Base-by-base conservation (phyloP, 2,888 invertebrate genomes). In the Autographa pulchrina region DNA sequence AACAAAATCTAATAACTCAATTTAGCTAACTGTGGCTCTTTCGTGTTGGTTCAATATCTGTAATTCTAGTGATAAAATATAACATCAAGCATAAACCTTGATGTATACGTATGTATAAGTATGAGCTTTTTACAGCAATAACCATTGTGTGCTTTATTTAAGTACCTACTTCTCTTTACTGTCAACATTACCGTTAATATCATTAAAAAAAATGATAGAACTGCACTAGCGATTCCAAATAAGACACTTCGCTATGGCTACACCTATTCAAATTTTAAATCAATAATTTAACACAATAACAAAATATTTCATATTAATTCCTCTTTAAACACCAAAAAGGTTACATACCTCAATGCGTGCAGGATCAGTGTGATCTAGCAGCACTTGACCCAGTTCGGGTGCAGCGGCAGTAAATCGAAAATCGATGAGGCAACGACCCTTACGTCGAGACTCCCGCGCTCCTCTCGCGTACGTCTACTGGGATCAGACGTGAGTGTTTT, bases 301-400 rank as follows among this genome's bases (percentile, higher is more conserved):
- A 25, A 25, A 41, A 13, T 41, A 41, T 0, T 41, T 41, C 2
- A 13, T 41, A 1, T 41, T 41, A 35, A 35, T 11, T 9, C 3
- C 11, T 16, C 43, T 43, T 72, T 65, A 75, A 65, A 77, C 48
- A 11, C 38, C 48, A 35, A 61, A 65, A 62, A 16, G n/a, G 0
- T 11, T 59, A 35, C 14, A 20, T 32, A 65, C 25, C 58, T 56
- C 32, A 18, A 61, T 77, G 77, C 65, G 68, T 77, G 60, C 63
- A 81, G 81, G 78, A 73, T 76, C 77, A 82, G 76, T 73, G 81
- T 89, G 89, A 90, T 90, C 89, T 87, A 85, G 85, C 85, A 92
- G 93, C 92, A 92, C 95, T 95, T 95, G 95, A 95, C 95, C 95
- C 89, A 95, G 86, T 92, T 94, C 85, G 84, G 82, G 74, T 91